A percentile compares a stretch with the other conserved stretches of the same genome.
phyloP scores from a whole-genome alignment of 2,113 vertebrate species.

The Mesocricetus auratus region DNA sequence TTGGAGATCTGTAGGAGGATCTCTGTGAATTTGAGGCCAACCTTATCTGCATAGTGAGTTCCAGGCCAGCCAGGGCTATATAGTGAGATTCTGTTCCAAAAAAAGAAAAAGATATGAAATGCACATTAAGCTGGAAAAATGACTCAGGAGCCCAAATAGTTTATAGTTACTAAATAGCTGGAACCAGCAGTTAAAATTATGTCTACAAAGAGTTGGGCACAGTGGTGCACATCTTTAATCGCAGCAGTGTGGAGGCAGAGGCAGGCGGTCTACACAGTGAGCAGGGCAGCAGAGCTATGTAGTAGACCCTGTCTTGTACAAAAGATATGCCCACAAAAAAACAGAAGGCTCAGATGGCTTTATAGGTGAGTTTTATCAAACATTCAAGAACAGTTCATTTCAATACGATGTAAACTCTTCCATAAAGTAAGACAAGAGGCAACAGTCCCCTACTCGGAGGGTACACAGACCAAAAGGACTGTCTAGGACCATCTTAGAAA shows the following conservation, averaged over 20 bases:
- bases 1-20: background rate
- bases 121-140: background rate
- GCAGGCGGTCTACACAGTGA: background rate
- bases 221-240: background rate
- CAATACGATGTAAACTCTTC: slow-evolving; percentile 39
- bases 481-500: slow-evolving; percentile 40
- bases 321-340: slow-evolving; percentile 51
- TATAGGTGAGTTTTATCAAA: slow-evolving; percentile 61
- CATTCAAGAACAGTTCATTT: slow-evolving; percentile 49
- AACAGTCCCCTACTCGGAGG: slow-evolving; percentile 21
- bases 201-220: slow-evolving; percentile 28
- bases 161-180: slow-evolving; percentile 55
- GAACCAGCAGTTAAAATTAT: slow-evolving; percentile 9
- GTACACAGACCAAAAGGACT: slow-evolving; percentile 17
- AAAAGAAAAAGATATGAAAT: background rate
- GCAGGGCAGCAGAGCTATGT: background rate
- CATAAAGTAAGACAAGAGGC: slow-evolving; percentile 31
- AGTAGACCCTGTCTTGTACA: background rate
- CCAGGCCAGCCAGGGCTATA: background rate
- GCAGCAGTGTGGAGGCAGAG: background rate
- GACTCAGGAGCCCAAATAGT: slow-evolving; percentile 27
- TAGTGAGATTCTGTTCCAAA: background rate
- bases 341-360: slow-evolving; percentile 25
- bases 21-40: background rate
- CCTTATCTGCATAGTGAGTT: background rate